These are phyloP conservation scores for Sinodicranocentrus sp. DNA, from an alignment of 2,888 invertebrate species.

Conservation along the genomic window DNA sequence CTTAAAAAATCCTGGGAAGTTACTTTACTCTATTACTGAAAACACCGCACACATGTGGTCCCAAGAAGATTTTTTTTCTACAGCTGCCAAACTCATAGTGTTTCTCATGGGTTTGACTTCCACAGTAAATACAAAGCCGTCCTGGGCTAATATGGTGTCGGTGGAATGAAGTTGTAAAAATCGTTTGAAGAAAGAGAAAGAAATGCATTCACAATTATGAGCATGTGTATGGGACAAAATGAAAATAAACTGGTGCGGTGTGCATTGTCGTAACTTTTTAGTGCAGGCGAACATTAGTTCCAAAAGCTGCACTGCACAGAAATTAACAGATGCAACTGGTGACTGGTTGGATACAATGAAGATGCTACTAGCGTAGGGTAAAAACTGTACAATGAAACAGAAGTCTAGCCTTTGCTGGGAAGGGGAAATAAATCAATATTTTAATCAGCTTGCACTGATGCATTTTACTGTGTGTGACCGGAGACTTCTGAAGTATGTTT, in stretches of 20 bases:
- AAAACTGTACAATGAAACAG: too few species aligned
- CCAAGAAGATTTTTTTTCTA: neutral
- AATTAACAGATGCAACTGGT: too few species aligned
- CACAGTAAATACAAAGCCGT: constrained; percentile 3
- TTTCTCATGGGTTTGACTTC: neutral
- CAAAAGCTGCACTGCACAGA: too few species aligned
- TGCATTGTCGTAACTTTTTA: too few species aligned
- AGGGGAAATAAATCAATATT: too few species aligned
- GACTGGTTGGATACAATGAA: too few species aligned
- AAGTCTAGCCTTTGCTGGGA: too few species aligned
- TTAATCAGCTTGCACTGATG: too few species aligned
- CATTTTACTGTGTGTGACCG: too few species aligned
- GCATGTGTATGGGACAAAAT: constrained; percentile 3
- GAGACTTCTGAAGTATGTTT: too few species aligned
- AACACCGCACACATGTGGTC: constrained; percentile 47
- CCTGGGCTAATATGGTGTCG: neutral
- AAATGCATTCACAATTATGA: constrained; percentile 21
- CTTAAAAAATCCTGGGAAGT: constrained; percentile 42
- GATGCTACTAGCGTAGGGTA: too few species aligned
- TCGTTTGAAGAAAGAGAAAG: neutral
- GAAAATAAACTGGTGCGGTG: constrained; percentile 21
- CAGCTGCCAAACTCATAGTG: constrained; percentile 38
- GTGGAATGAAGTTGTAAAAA: constrained; percentile 15
- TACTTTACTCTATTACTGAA: neutral
- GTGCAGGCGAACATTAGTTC: too few species aligned